Percentiles rank a stretch among this genome's conserved stretches.
phyloP scores from a whole-genome alignment of 2,888 invertebrate genomes.

The Pocota personata region DNA sequence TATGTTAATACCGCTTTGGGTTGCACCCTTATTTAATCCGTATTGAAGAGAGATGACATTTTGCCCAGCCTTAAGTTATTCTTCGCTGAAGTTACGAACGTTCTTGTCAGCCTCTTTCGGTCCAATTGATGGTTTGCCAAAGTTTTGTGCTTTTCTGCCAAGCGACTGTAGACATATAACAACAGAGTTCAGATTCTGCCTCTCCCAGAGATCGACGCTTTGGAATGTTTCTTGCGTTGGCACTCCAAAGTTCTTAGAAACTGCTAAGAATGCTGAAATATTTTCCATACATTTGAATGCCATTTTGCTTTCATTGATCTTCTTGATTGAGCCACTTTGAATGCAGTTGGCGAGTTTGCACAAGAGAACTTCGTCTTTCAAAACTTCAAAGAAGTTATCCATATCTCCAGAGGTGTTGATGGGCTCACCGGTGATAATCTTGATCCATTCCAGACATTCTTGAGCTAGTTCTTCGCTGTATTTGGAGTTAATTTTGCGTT shows the following conservation, averaged over 20 bases:
- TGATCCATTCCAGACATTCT: constrained; percentile 97
- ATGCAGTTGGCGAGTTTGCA: constrained; percentile 95
- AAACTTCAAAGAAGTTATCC: constrained; percentile 95
- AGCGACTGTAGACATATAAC: constrained; percentile 97
- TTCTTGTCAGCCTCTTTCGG: constrained; percentile 99
- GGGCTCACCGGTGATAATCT: constrained; percentile 91
- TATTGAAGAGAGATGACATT: constrained; percentile 97
- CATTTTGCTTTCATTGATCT: constrained; percentile 94
- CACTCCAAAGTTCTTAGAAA: constrained; percentile 93
- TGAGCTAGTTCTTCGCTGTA: constrained; percentile 97
- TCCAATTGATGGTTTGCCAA: constrained; percentile 94
- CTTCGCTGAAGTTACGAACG: constrained; percentile 95
- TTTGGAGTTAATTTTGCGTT: constrained; percentile 98
- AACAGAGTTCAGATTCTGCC: constrained; percentile 97
- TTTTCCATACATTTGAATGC: constrained; percentile 99
- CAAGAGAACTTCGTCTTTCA: constrained; percentile 94
- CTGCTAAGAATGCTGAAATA: constrained; percentile 95
- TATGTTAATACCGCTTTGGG: constrained; percentile 98
- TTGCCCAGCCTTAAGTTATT: constrained; percentile 96
- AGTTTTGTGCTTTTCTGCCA: constrained; percentile 95
- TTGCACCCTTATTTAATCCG: constrained; percentile 99
- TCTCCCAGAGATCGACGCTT: constrained; percentile 98
- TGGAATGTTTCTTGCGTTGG: constrained; percentile 97
- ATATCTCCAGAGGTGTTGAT: constrained; percentile 94
- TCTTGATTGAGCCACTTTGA: constrained; percentile 93